Base-by-base conservation (phyloP, 2,113 vertebrate genomes). In the Microtus montanus region DNA sequence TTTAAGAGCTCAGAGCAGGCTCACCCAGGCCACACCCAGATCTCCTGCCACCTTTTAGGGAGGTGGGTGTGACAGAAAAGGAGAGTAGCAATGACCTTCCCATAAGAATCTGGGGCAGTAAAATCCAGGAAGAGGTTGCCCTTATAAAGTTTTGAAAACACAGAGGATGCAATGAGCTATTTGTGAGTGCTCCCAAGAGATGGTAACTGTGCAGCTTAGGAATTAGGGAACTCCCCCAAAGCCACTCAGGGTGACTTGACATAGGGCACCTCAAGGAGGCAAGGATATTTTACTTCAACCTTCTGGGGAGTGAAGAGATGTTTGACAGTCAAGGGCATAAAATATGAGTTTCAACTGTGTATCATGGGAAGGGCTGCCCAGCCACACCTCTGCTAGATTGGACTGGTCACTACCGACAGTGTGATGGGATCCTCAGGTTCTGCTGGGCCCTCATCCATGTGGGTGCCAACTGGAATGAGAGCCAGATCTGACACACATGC, bases 361-460 rank as follows among this genome's bases (percentile, higher is more conserved):
- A 54, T 5, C 35, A 1, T 0, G 13, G 47, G 58, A 63, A 52
- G 64, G 79, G 35, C 2, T 19, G 75, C n/a, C 8, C 0, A 66
- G 35, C 17, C 7, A 28, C 30, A 7, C 35, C 28, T 2, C 68
- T 1, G 89, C 38, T 58, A 3, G 8, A 47, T 28, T n/a, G 87
- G 44, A 52, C 61, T 77, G 1, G 8, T 5, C 15, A 14, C 0
- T 1, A 30, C 2, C 0, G 0, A 7, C 1, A 14, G 78, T 70
- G 63, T 9, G 68, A 47, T 2, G 26, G 7, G 6, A 2, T 35
- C 38, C 44, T 58, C 3, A 30, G 22, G 12, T 4, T 2, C 33
- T n/a, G 38, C 15, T 54, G 85, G 28, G 2, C 7, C 22, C n/a
- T 41, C 0, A 0, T 84, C 15, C 1, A 14, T 10, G 11, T 7